Evolutionary conservation across 2,797 vertebrate species (phyloP), one percentile per base, ranked within the genome.

Genomic region (Gymnopithys bicolor): DNA sequence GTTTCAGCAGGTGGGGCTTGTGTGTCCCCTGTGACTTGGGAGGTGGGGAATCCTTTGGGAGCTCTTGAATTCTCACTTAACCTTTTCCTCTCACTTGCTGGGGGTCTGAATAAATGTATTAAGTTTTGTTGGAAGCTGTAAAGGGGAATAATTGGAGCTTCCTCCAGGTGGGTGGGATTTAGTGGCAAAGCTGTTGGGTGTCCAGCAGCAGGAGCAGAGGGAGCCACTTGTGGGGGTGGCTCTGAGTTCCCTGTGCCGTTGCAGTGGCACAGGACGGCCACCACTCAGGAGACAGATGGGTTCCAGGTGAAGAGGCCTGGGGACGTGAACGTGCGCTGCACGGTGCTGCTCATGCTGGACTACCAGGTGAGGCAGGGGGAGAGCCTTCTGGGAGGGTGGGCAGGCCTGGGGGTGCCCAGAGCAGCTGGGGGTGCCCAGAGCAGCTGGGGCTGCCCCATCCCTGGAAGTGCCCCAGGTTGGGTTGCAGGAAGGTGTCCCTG

Each of bases 261-360:
- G 77, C 95, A 99, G 99, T 99, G 99, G 99, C 99, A 99, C 97
- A 99, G 99, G 96, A 99, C 99, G 62, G 99, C 99, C 73, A 99
- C 99, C 22, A 99, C 99, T 94, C 99, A 99, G 98, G 99, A 99
- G 98, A 99, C 99, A 0, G 99, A 99, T 12, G 99, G 99, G 73
- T 99, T 99, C 98, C 99, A 99, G 98, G 99, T 99, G 97, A 99
- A 99, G 97, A 98, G 99, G 79, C 99, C 99, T 0, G 99, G 99
- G 30, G 99, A 99, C 5, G 99, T 99, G 49, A 99, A 99, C 4
- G 99, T 99, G 64, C 99, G 99, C 94, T 99, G 99, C 95, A 99
- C 99, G 6, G 99, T 99, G 66, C 98, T 99, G 25, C 98, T 99
- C 95, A 99, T 99, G 99, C 98, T 99, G 55, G 99, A 99, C 95